Evolutionary conservation across 2,888 invertebrate genomes (phyloP), one percentile per base, ranked within the genome.

Genomic region (Hemistola chrysoprasaria): DNA sequence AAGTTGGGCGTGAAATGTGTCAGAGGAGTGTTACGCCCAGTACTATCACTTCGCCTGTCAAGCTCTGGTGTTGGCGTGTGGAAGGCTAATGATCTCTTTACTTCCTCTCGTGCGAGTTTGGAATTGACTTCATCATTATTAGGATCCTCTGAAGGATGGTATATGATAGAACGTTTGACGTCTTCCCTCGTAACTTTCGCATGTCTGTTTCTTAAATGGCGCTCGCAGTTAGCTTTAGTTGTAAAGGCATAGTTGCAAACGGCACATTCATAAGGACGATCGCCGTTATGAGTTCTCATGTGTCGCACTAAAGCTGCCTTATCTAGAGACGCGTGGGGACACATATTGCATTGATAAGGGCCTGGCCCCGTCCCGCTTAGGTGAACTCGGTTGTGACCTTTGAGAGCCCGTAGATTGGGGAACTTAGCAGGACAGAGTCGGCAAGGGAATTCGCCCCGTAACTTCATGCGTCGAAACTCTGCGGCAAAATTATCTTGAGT

Each of bases 201-300:
- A 66, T 98, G 98, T 11, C 97, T 92, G 75, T 98, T 98, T 52
- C 97, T 91, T 59, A 98, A 90, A 76, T 98, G 98, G 3, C 98
- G 91, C 81, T 98, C 98, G 75, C 98, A 98, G 72, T 98, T 98
- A 1, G 98, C 98, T 85, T 98, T 98, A 0, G 98, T 98, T 11
- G 98, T 98, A 78, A 98, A 98, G 1, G 98, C 97, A 69, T 97
- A 98, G 66, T 96, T 96, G 78, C 98, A 98, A n/a, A 98, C 91
- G 0, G 95, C 93, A 70, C 98, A 98, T 75, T 97, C 97, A 71
- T 96, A 98, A 0, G 98, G 98, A 6, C 98, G 91, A 63, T 98
- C 98, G 0, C 98, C 98, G 68, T 97, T 98, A 81, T 98, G 98
- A 0, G 96, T 96, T 26, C 98, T 91, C 92, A 98, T 94, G 68